phyloP scores from a whole-genome alignment of 2,797 vertebrate genomes.

The Sebastiscus albofasciatus region DNA sequence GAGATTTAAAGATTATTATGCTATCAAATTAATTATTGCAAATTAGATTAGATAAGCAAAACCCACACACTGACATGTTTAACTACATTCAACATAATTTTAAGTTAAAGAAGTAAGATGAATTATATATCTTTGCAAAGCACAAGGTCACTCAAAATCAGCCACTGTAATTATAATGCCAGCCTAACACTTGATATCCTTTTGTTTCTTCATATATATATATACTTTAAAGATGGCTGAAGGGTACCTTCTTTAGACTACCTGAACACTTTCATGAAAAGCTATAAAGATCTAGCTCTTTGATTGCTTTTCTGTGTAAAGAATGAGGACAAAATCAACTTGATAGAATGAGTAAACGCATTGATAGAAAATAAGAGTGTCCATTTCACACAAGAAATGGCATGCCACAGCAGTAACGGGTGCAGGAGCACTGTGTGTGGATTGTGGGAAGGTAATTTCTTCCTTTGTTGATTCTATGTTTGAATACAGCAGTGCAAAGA shows the following conservation, averaged over 20 bases:
- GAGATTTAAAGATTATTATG: background rate
- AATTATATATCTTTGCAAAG: background rate
- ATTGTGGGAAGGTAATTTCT: constrained; percentile 52
- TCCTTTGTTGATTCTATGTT: constrained; percentile 63
- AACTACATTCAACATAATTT: background rate
- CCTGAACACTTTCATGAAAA: constrained; percentile 1
- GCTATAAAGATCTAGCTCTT: background rate
- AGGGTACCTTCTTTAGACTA: background rate
- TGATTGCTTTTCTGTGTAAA: constrained; percentile 11
- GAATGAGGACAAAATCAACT: constrained; percentile 7
- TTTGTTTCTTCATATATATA: background rate
- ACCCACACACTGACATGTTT: background rate
- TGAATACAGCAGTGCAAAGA: constrained; percentile 61
- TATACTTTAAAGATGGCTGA: background rate
- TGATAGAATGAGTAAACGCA: constrained; percentile 49
- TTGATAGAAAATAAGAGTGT: constrained; percentile 35
- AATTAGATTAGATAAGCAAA: background rate
- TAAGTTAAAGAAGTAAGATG: background rate
- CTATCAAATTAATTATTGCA: background rate
- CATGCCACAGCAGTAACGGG: constrained; percentile 31
- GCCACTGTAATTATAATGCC: background rate
- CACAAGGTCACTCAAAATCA: background rate
- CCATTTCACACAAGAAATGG: constrained; percentile 38
- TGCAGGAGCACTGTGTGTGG: constrained; percentile 8
- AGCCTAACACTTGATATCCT: background rate